phyloP scores from a whole-genome alignment of 2,797 vertebrate species.

The Erethizon dorsatum region DNA sequence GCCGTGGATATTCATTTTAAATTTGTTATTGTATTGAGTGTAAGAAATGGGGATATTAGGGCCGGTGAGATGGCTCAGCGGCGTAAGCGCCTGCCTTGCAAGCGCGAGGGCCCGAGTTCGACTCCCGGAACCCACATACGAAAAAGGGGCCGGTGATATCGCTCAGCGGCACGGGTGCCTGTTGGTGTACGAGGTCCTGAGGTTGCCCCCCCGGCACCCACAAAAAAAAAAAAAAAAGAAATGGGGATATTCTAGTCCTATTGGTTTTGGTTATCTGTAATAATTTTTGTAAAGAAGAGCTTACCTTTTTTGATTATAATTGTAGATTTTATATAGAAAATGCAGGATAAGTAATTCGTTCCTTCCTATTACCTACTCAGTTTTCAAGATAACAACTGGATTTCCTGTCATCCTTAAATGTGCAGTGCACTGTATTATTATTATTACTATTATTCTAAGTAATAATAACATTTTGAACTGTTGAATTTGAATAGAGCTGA shows the following conservation, averaged over 20 bases:
- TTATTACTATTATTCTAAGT: neutral
- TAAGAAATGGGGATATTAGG: neutral
- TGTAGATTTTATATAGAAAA: neutral
- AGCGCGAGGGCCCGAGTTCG: too few relatives aligned
- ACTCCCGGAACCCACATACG: too few relatives aligned
- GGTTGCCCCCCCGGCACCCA: too few relatives aligned
- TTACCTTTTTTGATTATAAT: neutral
- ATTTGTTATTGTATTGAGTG: neutral
- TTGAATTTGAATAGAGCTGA: conserved; percentile 4
- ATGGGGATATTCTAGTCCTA: neutral
- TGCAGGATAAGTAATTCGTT: neutral
- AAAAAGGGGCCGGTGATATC: too few relatives aligned
- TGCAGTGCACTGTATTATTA: conserved; percentile 10
- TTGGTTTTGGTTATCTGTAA: conserved; percentile 12
- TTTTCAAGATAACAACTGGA: conserved; percentile 1
- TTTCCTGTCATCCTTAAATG: neutral
- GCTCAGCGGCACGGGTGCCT: too few relatives aligned
- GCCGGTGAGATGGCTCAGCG: too few relatives aligned
- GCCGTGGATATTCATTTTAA: neutral
- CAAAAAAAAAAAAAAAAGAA: neutral
- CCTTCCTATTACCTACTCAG: conserved; percentile 2
- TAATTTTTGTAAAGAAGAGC: neutral
- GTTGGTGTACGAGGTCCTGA: too few relatives aligned
- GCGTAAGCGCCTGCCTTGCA: too few relatives aligned
- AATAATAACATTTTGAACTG: neutral